Evolutionary conservation across 2,113 vertebrate species (phyloP).

Genomic region (Pyxicephalus adspersus): DNA sequence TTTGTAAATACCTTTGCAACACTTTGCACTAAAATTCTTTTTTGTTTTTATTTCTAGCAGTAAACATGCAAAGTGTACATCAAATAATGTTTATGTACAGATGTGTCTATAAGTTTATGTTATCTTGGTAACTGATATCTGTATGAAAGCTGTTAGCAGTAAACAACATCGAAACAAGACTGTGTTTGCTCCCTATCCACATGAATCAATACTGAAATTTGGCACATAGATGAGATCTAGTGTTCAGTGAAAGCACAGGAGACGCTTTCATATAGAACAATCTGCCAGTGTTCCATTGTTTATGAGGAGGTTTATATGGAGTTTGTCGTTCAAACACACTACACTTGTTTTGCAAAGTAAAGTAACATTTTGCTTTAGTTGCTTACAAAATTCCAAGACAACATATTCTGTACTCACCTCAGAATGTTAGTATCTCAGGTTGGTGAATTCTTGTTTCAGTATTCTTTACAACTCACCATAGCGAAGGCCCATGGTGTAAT

Average conservation of each 20-base stretch:
- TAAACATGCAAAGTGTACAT: neutral
- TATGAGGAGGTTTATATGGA: neutral
- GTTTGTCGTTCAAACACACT: neutral
- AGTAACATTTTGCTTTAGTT: no score
- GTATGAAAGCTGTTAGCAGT: conserved; percentile 1
- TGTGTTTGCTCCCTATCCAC: neutral
- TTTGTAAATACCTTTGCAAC: no score
- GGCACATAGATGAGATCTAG: neutral
- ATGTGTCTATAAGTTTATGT: neutral
- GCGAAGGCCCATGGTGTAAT: no score
- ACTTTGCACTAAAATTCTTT: no score
- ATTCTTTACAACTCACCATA: no score
- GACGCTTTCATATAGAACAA: neutral
- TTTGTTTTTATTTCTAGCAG: no score
- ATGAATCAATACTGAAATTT: conserved; percentile 27
- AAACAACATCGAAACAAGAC: neutral
- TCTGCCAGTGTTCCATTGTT: conserved; percentile 11
- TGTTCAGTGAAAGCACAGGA: neutral
- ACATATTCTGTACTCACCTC: no score
- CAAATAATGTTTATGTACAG: neutral
- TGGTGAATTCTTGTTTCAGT: no score
- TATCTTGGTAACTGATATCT: neutral
- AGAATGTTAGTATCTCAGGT: no score
- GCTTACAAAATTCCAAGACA: no score
- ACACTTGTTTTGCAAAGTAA: no score